Base-by-base conservation (phyloP, 2,888 invertebrate species). In the Mactromeris polynyma region DNA sequence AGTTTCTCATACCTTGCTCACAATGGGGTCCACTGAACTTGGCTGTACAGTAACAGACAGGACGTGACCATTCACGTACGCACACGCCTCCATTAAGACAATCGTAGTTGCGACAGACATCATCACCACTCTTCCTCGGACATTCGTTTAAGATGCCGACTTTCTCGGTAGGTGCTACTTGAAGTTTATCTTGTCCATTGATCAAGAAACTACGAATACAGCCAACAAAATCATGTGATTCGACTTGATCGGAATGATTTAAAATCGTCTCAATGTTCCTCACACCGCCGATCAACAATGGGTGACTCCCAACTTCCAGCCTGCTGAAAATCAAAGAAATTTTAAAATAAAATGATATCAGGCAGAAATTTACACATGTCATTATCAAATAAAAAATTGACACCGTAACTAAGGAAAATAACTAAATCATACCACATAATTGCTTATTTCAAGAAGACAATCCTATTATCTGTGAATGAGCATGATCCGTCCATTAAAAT, bases 211-310 rank as follows among this genome's bases (percentile, higher is more conserved):
- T 98, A 95, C 99, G 98, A 93, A 99, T 98, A 96, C 99, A 99
- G 7, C 99, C 99, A 26, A 99, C 98, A 89, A 99, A 98, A 96
- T 99, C 99, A 96, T 99, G 99, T 0, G 99, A 98, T 95, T 98
- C 98, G 64, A 99, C 98, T 97, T 99, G 99, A 0, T 98, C 98
- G 0, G 98, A 98, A 78, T 99, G 97, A 96, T 99, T 98, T 40
- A 99, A 97, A 0, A 99, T 98, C 21, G 98, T 98, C 97, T 98
- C 98, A 0, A 99, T 98, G 93, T 98, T 98, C 79, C 98, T 97
- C 54, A 99, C 97, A 11, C 99, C 99, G 36, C 99, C 99, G 92
- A 99, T 97, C 79, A 98, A 97, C 88, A 99, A 97, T 0, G 98
- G 86, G 54, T 93, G 91, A 54, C 38, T 81, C 40, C 91, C 91